phyloP scores from a whole-genome alignment of 2,113 vertebrate species.

The Pseudolaguvia tuberculata region DNA sequence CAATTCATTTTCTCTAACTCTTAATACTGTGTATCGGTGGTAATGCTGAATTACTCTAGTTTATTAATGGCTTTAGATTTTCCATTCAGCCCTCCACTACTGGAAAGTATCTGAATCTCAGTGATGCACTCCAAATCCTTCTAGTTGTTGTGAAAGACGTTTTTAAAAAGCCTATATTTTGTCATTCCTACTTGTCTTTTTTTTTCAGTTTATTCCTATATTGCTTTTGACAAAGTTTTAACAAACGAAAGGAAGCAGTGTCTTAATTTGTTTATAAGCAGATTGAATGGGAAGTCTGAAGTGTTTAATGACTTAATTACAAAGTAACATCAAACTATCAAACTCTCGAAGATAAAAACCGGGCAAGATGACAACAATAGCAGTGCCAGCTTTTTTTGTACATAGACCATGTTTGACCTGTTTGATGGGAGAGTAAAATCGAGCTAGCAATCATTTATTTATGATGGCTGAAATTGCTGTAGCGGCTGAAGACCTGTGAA shows the following conservation, averaged over 20 bases:
- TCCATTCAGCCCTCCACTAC: constrained; percentile 47
- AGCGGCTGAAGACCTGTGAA: constrained; percentile 16
- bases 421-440: constrained; percentile 13
- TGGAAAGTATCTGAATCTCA: constrained; percentile 40
- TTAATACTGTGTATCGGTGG: constrained; percentile 58
- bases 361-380: constrained; percentile 24
- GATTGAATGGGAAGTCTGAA: constrained; percentile 30
- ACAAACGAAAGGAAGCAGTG: neutral
- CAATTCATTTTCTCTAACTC: constrained; percentile 54
- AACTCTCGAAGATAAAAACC: constrained; percentile 6
- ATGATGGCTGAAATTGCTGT: constrained; percentile 20
- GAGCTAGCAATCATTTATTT: constrained; percentile 24
- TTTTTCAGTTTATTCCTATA: neutral
- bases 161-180: neutral
- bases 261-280: constrained; percentile 45
- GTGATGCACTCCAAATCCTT: constrained; percentile 13
- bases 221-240: constrained; percentile 20
- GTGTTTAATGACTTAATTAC: constrained; percentile 43
- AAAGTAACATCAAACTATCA: constrained; percentile 27
- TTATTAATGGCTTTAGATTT: constrained; percentile 52
- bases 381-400: neutral
- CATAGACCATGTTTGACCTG: constrained; percentile 18
- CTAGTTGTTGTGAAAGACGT: constrained; percentile 20
- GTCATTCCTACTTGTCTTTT: neutral
- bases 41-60: constrained; percentile 58